These are phyloP conservation scores for Apotomis betuletana DNA, from an alignment of 2,888 invertebrate genomes.

Conservation along the genomic window DNA sequence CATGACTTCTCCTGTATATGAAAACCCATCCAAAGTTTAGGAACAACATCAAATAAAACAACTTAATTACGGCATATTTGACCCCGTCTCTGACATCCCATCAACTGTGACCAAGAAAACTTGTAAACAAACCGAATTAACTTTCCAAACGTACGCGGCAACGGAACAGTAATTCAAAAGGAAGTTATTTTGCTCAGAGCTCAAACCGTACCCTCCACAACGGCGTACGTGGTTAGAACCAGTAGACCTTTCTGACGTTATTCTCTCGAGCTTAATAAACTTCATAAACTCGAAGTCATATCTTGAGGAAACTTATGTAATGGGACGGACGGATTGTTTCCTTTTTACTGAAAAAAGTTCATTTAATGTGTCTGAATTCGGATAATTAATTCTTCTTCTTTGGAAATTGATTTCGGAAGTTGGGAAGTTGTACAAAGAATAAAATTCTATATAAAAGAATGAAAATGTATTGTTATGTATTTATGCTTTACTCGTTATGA, in stretches of 20 bases:
- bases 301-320: conserved; percentile 28
- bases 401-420: neutral
- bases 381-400: neutral
- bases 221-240: neutral
- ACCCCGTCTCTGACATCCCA: neutral
- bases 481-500: no score
- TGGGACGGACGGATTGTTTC: conserved; percentile 24
- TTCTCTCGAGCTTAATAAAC: neutral
- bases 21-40: no score
- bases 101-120: conserved; percentile 13
- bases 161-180: conserved; percentile 13
- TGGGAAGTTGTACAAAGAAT: neutral
- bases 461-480: neutral
- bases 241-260: neutral
- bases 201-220: neutral
- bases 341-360: neutral
- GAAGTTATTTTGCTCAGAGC: conserved; percentile 10
- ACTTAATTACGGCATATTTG: neutral
- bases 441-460: neutral
- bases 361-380: conserved; percentile 15
- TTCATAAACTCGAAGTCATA: conserved; percentile 30
- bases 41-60: neutral
- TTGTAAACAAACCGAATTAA: conserved; percentile 16
- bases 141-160: conserved; percentile 7
- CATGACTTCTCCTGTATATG: no score